phyloP scores from a whole-genome alignment of 2,113 vertebrate species.

The Prunella himalayana region DNA sequence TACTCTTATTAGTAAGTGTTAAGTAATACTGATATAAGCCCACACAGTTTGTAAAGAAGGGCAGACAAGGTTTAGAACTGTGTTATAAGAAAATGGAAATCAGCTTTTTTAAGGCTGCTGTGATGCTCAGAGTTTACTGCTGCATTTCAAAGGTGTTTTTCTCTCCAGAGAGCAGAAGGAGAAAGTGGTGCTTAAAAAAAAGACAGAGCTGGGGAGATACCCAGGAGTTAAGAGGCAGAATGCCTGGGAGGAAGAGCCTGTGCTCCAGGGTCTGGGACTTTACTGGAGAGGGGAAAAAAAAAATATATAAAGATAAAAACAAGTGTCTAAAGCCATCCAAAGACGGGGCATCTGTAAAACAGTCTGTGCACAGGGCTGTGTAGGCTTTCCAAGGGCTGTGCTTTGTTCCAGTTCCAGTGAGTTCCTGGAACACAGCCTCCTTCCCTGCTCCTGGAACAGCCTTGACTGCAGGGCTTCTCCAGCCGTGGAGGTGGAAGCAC shows the following conservation, averaged over 20 bases:
- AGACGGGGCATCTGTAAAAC: conserved; percentile 53
- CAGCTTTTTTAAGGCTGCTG: background rate
- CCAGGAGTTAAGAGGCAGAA: background rate
- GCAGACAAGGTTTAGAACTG: background rate
- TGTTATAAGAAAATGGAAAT: background rate
- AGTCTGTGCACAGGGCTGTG: conserved; percentile 40
- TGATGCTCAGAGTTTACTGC: background rate
- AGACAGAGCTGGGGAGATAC: background rate
- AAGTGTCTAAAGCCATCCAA: conserved; percentile 47
- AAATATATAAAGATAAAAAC: conserved; percentile 24
- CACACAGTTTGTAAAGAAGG: background rate
- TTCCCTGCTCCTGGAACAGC: conserved; percentile 61
- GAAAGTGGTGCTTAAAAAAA: background rate
- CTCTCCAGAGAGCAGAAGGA: background rate
- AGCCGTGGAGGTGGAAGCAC: conserved; percentile 54
- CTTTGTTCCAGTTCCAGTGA: conserved; percentile 69
- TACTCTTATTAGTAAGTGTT: background rate
- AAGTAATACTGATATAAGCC: background rate
- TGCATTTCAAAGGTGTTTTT: background rate
- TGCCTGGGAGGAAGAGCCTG: conserved; percentile 9
- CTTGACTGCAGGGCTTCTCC: conserved; percentile 56
- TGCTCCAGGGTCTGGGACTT: background rate
- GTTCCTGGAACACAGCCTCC: conserved; percentile 63
- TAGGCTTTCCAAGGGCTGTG: conserved; percentile 58
- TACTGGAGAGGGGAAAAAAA: background rate